Evolutionary conservation across 1,140 invertebrate genomes (phyloP), one percentile per base, ranked within the genome.

Genomic region (Steinernema feltiae): DNA sequence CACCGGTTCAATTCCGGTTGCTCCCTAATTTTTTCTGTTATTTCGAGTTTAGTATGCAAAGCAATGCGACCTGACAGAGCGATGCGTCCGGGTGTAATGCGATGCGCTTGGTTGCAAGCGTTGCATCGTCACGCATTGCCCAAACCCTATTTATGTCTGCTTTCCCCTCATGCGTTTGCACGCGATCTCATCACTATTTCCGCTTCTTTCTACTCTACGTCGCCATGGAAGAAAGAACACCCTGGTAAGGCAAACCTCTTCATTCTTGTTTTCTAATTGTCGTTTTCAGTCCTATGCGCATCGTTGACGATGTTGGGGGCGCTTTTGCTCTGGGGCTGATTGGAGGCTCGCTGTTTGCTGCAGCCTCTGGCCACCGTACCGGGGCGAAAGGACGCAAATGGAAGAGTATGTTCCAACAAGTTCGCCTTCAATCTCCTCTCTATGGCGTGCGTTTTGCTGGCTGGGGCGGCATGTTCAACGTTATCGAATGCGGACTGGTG

Each of bases 311-410:
- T 87, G 95, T 92, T 88, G 97, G 97, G 41, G 97, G 97, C 82
- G 97, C 97, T 18, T 99, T 99, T 86, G 92, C 95, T 15, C 98
- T 99, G 95, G 97, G 97, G 35, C 91, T 92, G 1, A 94, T 99
- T 78, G 97, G 97, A 15, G 96, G 97, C 15, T 92, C 92, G 41
- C 89, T 99, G 72, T 99, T 99, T 88, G 95, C 98, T 88, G 92
- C 92, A 69, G 92, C 98, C 72, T 97, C 95, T 90, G 97, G 96
- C 30, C 97, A 94, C 85, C 90, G 95, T 83, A 97, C 98, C 90
- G 95, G 97, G 7, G 95, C 97, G 0, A 87, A 85, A 78, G 88
- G 69, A 32, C 71, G 83, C 32, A 79, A 71, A 46, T 75, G 71
- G 18, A 63, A 63, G 53, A 21, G 53, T 12, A 27, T 27, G 15